A percentile compares a stretch with the other conserved stretches of the same genome.
phyloP scores from a whole-genome alignment of 1,140 invertebrate genomes.

The Octopus sinensis region DNA sequence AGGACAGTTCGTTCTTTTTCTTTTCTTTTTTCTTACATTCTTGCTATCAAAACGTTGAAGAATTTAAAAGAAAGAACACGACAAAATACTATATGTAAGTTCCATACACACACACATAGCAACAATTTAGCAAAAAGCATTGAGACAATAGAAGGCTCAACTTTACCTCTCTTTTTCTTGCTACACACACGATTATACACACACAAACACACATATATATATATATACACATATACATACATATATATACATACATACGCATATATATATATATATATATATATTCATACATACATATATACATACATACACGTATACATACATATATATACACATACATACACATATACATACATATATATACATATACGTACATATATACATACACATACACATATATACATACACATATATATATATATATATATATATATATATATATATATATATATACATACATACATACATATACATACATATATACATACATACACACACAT shows the following conservation, averaged over 20 bases:
- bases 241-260: neutral
- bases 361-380: neutral
- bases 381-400: neutral
- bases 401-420: neutral
- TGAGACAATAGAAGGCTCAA: no score
- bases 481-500: neutral
- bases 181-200: slow-evolving; percentile 5
- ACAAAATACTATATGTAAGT: no score
- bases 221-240: neutral
- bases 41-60: no score
- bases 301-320: neutral
- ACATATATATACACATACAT: neutral
- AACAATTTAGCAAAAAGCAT: no score
- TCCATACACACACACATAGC: no score
- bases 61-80: no score
- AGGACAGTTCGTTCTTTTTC: no score
- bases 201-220: slow-evolving; percentile 17
- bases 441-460: neutral
- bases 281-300: neutral
- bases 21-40: no score
- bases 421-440: neutral
- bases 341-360: neutral
- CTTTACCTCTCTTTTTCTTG: neutral
- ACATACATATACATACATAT: neutral
- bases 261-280: neutral